Evolutionary conservation across 1,140 invertebrate genomes (phyloP), one percentile per base, ranked within the genome.

Genomic region (Leptinotarsa undecemlineata): DNA sequence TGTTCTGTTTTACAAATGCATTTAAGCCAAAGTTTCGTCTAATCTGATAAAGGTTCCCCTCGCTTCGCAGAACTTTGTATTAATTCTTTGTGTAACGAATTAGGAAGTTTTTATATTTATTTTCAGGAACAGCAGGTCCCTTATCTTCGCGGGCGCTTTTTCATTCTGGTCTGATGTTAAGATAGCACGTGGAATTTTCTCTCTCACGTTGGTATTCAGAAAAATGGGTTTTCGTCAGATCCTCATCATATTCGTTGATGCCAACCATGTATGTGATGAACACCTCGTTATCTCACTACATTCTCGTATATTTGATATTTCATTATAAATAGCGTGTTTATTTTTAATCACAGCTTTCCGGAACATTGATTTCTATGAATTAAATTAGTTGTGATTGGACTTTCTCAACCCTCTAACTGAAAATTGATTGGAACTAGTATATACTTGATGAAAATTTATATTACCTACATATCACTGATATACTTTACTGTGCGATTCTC

Each of bases 31-130:
- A 51, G 19, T 69, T 69, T n/a, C 19, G n/a, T 69, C 20, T 69
- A 69, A 69, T 69, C 68, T 69, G 68, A 69, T 69, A 48, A 69
- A 69, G 33, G 17, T n/a, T 47, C 68, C 48, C 68, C 68, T 47
- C 33, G 48, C 48, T 69, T 42, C 47, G 68, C 48, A 48, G 68
- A 69, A 48, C 68, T 69, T 48, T 48, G 48, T 48, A 69, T 69
- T 69, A 69, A 69, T 69, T 69, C 68, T 69, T 69, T 69, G 68
- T 69, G 68, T 69, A 48, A 57, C 68, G 68, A 69, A 69, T 69
- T 69, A 69, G 68, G 42, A 69, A 69, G 68, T 69, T 69, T 69
- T 69, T 69, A 69, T 69, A 69, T 69, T 69, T 69, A 69, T 69
- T 69, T 69, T 69, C 48, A 17, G 67, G 4, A 19, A 48, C 33